These are phyloP conservation scores for Ferrisia virgata DNA, from an alignment of 2,888 invertebrate genomes.

Conservation along the genomic window DNA sequence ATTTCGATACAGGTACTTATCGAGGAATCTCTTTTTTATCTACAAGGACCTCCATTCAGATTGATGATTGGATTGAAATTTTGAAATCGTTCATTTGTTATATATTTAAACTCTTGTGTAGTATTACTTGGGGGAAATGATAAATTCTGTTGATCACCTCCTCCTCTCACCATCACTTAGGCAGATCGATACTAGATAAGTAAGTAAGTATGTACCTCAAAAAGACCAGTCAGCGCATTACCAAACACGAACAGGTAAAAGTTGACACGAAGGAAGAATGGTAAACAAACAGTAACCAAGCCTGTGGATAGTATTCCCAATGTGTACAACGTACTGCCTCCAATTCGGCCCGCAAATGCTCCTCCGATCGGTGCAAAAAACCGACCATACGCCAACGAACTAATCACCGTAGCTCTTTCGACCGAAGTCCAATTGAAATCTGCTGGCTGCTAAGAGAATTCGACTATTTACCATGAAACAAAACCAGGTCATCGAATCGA, in stretches of 20 bases:
- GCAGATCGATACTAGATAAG: neutral
- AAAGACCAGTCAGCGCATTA: neutral
- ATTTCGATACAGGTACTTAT: too few species aligned
- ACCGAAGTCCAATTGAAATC: neutral
- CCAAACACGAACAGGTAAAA: neutral
- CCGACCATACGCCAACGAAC: conserved; percentile 1
- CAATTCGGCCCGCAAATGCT: neutral
- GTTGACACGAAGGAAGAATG: neutral
- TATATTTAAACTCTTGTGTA: too few species aligned
- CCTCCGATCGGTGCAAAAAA: neutral
- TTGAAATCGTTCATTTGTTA: too few species aligned
- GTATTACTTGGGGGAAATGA: too few species aligned
- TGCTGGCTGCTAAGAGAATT: neutral
- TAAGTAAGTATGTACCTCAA: conserved; percentile 9
- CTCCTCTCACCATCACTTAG: too few species aligned
- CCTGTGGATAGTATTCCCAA: neutral
- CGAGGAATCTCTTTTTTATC: too few species aligned
- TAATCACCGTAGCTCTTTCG: neutral
- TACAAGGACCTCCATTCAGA: too few species aligned
- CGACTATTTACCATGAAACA: neutral
- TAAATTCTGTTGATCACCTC: too few species aligned
- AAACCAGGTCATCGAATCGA: neutral
- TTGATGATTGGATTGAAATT: too few species aligned
- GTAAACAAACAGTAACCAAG: neutral
- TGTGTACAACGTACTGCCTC: conserved; percentile 2